phyloP scores from a whole-genome alignment of 2,888 invertebrate species.

The Margaritifera margaritifera region DNA sequence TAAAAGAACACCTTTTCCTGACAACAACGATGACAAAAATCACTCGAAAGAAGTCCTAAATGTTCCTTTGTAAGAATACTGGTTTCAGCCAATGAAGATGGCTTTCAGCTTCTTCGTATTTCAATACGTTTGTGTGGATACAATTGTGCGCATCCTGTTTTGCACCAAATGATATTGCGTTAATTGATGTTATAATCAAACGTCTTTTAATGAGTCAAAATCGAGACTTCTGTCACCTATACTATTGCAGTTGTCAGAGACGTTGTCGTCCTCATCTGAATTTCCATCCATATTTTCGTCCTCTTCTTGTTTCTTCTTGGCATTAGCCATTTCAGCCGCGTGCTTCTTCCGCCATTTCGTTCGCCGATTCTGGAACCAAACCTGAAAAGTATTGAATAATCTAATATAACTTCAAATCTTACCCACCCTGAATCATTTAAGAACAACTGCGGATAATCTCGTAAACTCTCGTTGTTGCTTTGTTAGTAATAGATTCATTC shows the following conservation, averaged over 20 bases:
- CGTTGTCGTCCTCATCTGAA: constrained; percentile 63
- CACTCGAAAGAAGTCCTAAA: too few species aligned
- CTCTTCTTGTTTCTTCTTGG: constrained; percentile 75
- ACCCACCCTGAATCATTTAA: not conserved
- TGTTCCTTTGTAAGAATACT: too few species aligned
- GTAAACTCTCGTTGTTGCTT: too few species aligned
- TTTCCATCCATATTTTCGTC: constrained; percentile 60
- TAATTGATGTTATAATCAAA: constrained; percentile 5
- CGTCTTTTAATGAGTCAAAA: constrained; percentile 30
- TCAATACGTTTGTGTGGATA: too few species aligned
- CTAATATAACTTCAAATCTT: not conserved
- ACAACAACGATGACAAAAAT: too few species aligned
- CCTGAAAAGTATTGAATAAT: constrained; percentile 78
- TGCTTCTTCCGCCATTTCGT: constrained; percentile 99
- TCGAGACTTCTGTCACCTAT: constrained; percentile 33
- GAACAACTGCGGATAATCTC: too few species aligned
- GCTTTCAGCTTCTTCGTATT: too few species aligned
- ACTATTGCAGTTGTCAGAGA: constrained; percentile 24
- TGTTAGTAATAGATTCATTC: too few species aligned
- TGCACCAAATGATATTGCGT: too few species aligned
- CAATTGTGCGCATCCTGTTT: too few species aligned
- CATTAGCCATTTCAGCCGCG: constrained; percentile 98
- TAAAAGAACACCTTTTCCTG: too few species aligned
- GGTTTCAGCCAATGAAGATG: too few species aligned
- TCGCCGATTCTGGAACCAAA: constrained; percentile 99